Percentiles rank a stretch among this genome's conserved stretches.
These are phyloP conservation scores for Engystomops pustulosus DNA, from an alignment of 2,113 vertebrate genomes.

Conservation along the genomic window DNA sequence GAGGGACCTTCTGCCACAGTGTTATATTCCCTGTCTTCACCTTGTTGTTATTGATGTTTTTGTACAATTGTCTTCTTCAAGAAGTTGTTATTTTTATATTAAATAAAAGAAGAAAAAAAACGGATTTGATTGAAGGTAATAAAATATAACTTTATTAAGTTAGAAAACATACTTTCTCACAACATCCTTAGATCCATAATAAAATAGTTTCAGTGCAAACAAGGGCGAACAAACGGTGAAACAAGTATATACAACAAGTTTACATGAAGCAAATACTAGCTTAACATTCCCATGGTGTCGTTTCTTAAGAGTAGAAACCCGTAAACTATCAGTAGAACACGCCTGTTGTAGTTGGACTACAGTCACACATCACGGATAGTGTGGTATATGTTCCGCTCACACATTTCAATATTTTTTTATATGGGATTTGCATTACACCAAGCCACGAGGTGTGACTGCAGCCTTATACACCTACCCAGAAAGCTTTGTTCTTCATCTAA, in stretches of 20 bases:
- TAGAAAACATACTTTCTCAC: conserved; percentile 35
- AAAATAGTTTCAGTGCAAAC: conserved; percentile 40
- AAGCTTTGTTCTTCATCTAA: background rate
- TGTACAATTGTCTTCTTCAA: too few relatives aligned
- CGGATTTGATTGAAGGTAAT: background rate
- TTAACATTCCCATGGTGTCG: background rate
- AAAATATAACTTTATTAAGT: conserved; percentile 54
- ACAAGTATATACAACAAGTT: background rate
- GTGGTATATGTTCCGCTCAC: background rate
- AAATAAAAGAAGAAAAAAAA: background rate
- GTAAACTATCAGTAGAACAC: background rate
- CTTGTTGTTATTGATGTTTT: too few relatives aligned
- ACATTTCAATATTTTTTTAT: background rate
- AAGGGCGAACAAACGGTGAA: background rate
- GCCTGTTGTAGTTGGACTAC: background rate
- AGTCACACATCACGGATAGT: background rate
- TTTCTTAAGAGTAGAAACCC: background rate
- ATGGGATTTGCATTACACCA: background rate
- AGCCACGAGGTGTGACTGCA: background rate
- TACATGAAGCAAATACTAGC: background rate
- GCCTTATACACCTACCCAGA: background rate
- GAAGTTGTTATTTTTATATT: too few relatives aligned
- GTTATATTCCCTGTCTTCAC: too few relatives aligned
- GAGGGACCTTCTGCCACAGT: too few relatives aligned
- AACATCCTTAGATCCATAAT: background rate